These are phyloP conservation scores for Araneus ventricosus DNA, from an alignment of 1,140 invertebrate species.

Conservation along the genomic window DNA sequence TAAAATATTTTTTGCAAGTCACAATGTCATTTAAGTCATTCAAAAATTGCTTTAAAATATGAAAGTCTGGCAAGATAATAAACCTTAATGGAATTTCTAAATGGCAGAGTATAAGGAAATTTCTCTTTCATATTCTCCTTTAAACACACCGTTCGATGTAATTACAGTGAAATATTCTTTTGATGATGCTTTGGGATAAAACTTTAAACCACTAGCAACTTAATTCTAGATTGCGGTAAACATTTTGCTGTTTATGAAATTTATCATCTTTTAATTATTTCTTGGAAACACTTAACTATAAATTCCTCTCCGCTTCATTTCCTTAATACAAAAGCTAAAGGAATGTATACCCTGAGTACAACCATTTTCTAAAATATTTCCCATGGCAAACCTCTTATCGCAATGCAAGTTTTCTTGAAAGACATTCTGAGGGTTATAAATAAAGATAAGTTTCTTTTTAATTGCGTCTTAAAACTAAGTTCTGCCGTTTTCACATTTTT, in stretches of 20 bases:
- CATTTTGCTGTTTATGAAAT: constrained; percentile 8
- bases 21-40: neutral
- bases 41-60: constrained; percentile 13
- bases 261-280: constrained; percentile 35
- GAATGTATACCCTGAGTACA: neutral
- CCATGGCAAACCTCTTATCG: constrained; percentile 3
- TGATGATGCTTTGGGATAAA: constrained; percentile 1
- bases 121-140: neutral
- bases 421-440: constrained; percentile 24
- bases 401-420: neutral
- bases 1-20: neutral
- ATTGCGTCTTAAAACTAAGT: constrained; percentile 37
- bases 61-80: constrained; percentile 8
- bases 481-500: neutral
- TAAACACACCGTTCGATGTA: neutral
- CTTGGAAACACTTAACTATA: constrained; percentile 27
- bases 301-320: constrained; percentile 1
- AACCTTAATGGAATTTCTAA: neutral
- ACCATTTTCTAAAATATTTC: constrained; percentile 17
- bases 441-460: constrained; percentile 18
- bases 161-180: constrained; percentile 15
- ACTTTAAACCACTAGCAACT: neutral
- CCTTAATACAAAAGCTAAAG: neutral
- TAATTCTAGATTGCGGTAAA: neutral
- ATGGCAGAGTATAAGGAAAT: neutral